Base-by-base conservation (phyloP, 2,797 vertebrate genomes). In the Perdix hodgsoniae region DNA sequence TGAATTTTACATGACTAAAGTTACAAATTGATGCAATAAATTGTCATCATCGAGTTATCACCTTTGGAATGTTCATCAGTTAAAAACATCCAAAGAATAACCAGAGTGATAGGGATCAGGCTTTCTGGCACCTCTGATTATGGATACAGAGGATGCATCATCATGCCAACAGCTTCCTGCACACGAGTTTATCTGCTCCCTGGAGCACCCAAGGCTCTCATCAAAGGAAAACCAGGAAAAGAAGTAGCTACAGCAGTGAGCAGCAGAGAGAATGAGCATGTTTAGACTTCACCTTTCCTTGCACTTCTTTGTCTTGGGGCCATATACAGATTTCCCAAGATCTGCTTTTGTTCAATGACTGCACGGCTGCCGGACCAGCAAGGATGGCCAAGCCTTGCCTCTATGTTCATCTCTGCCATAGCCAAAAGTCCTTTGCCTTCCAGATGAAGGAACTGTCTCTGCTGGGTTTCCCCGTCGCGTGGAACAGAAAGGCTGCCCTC, bases 1-100 rank as follows among this genome's bases (percentile, higher is more conserved):
- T 84, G 87, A 70, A 91, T 82, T 81, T 80, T 35, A 84, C 63
- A 11, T 35, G 86, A 35, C 79, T 44, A 57, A 74, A 81, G 75
- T 81, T 84, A 78, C 35, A 78, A 93, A 90, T 81, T 1, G 11
- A 75, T 54, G 86, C 94, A 71, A 81, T 93, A 77, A 94, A 89
- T 84, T 81, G 88, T 37, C 82, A 86, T 77, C 47, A 44, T 66
- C 52, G 0, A 71, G 66, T 93, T 78, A 74, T 54, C 85, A 81
- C 66, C 88, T 94, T 78, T 11, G 49, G 64, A 56, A 50, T 78
- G 85, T 67, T 78, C 67, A 50, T 71, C 79, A 88, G 78, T 44
- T 74, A 66, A 79, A 21, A 42, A 61, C 57, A 47, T 66, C 33
- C 74, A 27, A 69, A 63, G 64, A 47, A 65, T 5, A 72, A 33